A percentile compares a stretch with the other conserved stretches of the same genome.
These are phyloP conservation scores for Dermatemys mawii DNA, from an alignment of 2,113 vertebrate genomes.

Conservation along the genomic window DNA sequence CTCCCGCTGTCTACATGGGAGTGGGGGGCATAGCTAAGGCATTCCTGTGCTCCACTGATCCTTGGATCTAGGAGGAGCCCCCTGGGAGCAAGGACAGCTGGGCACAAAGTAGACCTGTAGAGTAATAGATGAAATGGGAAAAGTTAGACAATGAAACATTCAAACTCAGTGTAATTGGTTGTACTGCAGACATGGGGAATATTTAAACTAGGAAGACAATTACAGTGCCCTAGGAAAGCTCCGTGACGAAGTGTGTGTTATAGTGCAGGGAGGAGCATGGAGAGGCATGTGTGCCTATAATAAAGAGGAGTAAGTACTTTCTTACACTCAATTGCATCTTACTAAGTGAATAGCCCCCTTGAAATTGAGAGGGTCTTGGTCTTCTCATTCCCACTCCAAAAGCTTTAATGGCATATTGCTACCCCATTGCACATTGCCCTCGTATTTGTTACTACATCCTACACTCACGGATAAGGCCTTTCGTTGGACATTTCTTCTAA, in stretches of 20 bases:
- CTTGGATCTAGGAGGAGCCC: background rate
- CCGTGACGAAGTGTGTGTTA: background rate
- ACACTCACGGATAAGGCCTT: background rate
- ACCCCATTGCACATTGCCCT: background rate
- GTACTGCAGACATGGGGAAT: background rate
- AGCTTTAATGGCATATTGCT: background rate
- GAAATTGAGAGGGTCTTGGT: background rate
- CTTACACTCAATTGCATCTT: background rate
- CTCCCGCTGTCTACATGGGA: background rate
- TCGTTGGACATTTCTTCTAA: background rate
- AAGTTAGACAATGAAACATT: background rate
- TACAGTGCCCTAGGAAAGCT: background rate
- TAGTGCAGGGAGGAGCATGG: background rate
- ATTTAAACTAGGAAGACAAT: background rate
- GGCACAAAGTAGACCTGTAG: background rate
- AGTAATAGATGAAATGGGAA: fast-evolving
- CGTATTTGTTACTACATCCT: background rate
- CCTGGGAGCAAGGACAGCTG: background rate
- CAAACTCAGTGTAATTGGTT: background rate
- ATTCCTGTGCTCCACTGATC: background rate
- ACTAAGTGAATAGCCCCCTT: background rate
- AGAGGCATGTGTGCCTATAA: background rate
- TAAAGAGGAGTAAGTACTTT: background rate
- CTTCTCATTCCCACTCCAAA: background rate
- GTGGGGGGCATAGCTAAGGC: background rate